Base-by-base conservation (phyloP, 2,113 vertebrate species). In the Periophthalmus modestus region DNA sequence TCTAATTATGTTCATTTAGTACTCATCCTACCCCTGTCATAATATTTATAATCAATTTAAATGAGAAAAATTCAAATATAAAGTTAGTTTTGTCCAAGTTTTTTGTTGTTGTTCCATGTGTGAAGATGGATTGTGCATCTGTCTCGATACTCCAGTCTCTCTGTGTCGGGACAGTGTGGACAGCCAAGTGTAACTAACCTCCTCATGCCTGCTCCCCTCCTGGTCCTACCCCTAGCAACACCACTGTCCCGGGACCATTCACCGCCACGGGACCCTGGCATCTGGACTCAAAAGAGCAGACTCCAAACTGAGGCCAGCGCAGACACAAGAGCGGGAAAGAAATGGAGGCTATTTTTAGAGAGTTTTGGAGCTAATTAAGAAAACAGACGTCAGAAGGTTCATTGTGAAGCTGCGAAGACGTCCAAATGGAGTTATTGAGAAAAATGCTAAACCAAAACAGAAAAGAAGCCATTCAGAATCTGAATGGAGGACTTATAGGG, bases 181-280 rank as follows among this genome's bases (percentile, higher is more conserved):
- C 81, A 82, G 79, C 66, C 85, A 82, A 85, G 85, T 88, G 88
- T 87, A 77, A 89, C 76, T 88, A 89, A 88, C 75, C 72, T 19
- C 28, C 80, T 84, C 77, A 69, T 85, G 71, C 81, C 84, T 68
- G 82, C 62, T 9, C 54, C 58, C n/a, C 46, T 70, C 78, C 58
- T 34, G 55, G 74, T 54, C 79, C 69, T 74, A 74, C 85, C 81
- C 89, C 67, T 88, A 36, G 87, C 88, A 92, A 90, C 88, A 66
- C 10, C 59, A 66, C 10, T 18, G 48, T 57, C 13, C 23, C 79
- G 73, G 18, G 76, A 48, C 75, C 82, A 82, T 69, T 85, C 79
- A 85, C 66, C 55, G 72, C 46, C 69, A 68, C 62, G 19, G 34
- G 34, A 75, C 77, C 71, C 72, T 73, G 66, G 14, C 58, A 15